Evolutionary conservation across 2,888 invertebrate species (phyloP).

Genomic region (Caprella mutica): DNA sequence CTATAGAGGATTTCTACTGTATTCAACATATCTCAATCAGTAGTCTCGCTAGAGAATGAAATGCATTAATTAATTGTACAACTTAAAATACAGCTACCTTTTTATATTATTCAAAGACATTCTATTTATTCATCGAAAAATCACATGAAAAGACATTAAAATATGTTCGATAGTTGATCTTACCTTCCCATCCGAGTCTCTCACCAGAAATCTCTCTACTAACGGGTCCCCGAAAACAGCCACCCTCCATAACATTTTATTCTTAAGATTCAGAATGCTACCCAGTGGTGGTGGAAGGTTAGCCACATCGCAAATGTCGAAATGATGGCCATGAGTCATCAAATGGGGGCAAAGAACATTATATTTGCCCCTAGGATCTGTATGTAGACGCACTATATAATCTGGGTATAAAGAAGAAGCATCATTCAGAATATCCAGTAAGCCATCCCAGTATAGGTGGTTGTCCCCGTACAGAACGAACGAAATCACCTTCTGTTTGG

Average conservation of each 20-base stretch:
- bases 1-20: no score
- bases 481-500: conserved; percentile 31
- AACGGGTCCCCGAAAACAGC: conserved; percentile 15
- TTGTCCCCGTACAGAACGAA: conserved; percentile 33
- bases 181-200: conserved; percentile 23
- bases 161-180: neutral
- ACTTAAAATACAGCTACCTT: no score
- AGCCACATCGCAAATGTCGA: conserved; percentile 3
- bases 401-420: conserved; percentile 17
- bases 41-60: no score
- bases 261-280: no score
- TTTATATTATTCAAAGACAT: no score
- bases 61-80: no score
- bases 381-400: conserved; percentile 33
- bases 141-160: no score
- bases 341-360: neutral
- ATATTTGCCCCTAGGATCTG: conserved; percentile 11
- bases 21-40: no score
- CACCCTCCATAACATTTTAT: conserved; percentile 24
- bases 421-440: neutral
- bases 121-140: no score
- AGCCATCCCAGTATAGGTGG: conserved; percentile 6
- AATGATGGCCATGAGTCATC: neutral
- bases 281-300: conserved; percentile 15
- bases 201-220: conserved; percentile 22